These are phyloP conservation scores for Thunnus thynnus DNA, from an alignment of 2,113 vertebrate genomes.

Conservation along the genomic window DNA sequence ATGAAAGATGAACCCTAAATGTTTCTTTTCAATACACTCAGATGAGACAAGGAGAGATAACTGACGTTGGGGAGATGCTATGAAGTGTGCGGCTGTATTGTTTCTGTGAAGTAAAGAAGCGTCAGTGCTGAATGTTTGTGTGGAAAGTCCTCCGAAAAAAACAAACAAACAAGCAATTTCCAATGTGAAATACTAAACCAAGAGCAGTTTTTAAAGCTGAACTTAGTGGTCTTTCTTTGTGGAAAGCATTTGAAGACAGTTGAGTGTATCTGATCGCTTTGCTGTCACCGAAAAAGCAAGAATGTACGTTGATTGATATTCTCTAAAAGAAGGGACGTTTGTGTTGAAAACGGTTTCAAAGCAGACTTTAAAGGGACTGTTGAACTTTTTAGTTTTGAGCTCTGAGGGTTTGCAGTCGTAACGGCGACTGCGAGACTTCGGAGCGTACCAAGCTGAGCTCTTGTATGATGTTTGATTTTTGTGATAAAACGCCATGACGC, in stretches of 20 bases:
- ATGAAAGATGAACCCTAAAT: neutral
- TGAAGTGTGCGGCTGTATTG: constrained; percentile 52
- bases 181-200: neutral
- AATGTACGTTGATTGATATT: constrained; percentile 63
- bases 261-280: constrained; percentile 42
- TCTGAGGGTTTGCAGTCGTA: constrained; percentile 18
- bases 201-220: constrained; percentile 22
- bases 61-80: constrained; percentile 32
- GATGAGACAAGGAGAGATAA: neutral
- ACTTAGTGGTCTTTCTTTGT: constrained; percentile 27
- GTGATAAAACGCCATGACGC: constrained; percentile 61
- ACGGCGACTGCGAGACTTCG: neutral
- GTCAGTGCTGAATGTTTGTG: constrained; percentile 30
- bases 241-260: constrained; percentile 32
- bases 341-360: constrained; percentile 26
- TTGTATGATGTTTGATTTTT: constrained; percentile 72
- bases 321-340: constrained; percentile 39
- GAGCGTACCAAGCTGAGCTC: constrained; percentile 22
- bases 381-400: constrained; percentile 31
- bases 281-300: constrained; percentile 59
- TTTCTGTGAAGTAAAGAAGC: constrained; percentile 47
- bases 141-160: constrained; percentile 1
- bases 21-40: constrained; percentile 3
- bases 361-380: constrained; percentile 34
- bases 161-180: neutral